Percentiles rank a stretch among this genome's conserved stretches.
Conservation (phyloP, 2,888 invertebrate species). For the Vanessa cardui region DNA sequence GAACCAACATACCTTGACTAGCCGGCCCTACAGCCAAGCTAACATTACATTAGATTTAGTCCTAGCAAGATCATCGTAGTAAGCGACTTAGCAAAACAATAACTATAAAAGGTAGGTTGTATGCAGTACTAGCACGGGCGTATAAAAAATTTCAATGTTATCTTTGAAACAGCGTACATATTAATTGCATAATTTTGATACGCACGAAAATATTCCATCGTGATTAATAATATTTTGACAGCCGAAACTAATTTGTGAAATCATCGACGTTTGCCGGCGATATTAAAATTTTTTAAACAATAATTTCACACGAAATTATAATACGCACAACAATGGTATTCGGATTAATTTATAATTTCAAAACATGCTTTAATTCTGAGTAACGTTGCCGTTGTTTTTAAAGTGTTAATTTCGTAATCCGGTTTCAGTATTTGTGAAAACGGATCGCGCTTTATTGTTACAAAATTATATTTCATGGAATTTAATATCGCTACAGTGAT, state of each 20-base stretch:
- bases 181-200: constrained; percentile 10
- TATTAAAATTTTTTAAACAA: constrained; percentile 19
- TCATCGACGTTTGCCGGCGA: constrained; percentile 15
- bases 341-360: not conserved
- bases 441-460: too few relatives aligned
- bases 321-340: constrained; percentile 13
- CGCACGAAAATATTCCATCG: constrained; percentile 17
- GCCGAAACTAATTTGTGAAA: constrained; percentile 17
- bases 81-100: too few relatives aligned
- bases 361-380: constrained; percentile 3
- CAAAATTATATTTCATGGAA: too few relatives aligned
- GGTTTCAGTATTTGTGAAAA: too few relatives aligned
- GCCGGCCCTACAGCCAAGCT: too few relatives aligned
- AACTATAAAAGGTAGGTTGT: too few relatives aligned
- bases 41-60: too few relatives aligned
- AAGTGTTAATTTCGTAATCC: not conserved
- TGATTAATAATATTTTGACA: constrained; percentile 26
- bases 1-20: too few relatives aligned
- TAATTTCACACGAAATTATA: constrained; percentile 14
- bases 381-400: too few relatives aligned
- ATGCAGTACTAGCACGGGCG: not conserved
- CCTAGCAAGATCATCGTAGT: too few relatives aligned
- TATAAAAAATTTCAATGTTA: not conserved
- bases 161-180: not conserved
- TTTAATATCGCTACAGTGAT: too few relatives aligned